phyloP scores from a whole-genome alignment of 2,113 vertebrate species.

The Danionella cerebrum region DNA sequence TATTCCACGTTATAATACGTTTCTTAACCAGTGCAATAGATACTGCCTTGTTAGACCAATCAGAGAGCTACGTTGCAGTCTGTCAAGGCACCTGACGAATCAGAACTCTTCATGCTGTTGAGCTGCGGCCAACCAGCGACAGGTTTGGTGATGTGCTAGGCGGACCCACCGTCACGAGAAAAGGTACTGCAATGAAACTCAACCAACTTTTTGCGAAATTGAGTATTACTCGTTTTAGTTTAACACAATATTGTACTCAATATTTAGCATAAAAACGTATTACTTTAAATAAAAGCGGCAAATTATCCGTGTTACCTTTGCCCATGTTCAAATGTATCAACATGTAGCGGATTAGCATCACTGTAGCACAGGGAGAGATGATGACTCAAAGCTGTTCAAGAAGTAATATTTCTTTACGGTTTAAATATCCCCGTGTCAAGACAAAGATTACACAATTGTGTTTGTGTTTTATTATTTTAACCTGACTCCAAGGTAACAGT shows the following conservation, averaged over 20 bases:
- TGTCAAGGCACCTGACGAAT: constrained; percentile 27
- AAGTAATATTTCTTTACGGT: neutral
- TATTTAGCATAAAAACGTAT: too few relatives aligned
- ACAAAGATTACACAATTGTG: neutral
- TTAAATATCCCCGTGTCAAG: neutral
- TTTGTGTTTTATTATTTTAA: neutral
- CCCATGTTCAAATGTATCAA: neutral
- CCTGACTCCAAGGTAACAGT: neutral
- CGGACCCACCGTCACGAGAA: constrained; percentile 27
- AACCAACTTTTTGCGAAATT: neutral
- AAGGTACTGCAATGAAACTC: constrained; percentile 28
- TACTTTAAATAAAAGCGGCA: too few relatives aligned
- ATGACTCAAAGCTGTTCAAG: neutral
- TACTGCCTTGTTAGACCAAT: constrained; percentile 44
- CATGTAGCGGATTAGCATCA: neutral
- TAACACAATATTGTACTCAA: too few relatives aligned
- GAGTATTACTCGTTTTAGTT: neutral
- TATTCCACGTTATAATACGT: too few relatives aligned
- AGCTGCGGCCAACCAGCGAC: neutral
- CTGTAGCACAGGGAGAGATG: neutral
- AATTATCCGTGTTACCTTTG: neutral
- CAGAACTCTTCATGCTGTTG: constrained; percentile 30
- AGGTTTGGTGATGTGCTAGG: neutral
- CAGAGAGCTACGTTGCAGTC: neutral
- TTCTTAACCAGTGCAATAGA: too few relatives aligned